phyloP scores from a whole-genome alignment of 2,888 invertebrate species.

The Hypselothyrea guttata region DNA sequence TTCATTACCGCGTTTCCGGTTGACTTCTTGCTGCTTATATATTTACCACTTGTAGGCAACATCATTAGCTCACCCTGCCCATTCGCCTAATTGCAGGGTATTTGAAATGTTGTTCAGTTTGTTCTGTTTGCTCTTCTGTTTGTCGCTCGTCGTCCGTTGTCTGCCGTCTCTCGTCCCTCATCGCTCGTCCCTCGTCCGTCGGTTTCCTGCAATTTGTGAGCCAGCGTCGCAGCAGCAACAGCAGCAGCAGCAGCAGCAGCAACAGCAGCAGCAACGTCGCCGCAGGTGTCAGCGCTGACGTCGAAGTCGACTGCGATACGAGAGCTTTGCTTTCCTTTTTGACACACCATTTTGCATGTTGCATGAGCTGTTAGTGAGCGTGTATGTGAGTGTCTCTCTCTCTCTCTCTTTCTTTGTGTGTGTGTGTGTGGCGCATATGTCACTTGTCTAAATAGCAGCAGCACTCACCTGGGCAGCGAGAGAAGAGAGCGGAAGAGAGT shows the following conservation, averaged over 20 bases:
- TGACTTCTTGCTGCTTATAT: no score
- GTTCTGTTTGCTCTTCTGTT: constrained; percentile 59
- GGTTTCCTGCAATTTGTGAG: constrained; percentile 71
- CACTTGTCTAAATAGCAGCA: constrained; percentile 73
- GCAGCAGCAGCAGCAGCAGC: constrained; percentile 20
- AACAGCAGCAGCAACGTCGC: constrained; percentile 40
- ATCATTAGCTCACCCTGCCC: no score
- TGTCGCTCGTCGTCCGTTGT: constrained; percentile 30
- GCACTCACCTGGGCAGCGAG: constrained; percentile 47
- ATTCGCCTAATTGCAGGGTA: constrained; percentile 20
- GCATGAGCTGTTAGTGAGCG: constrained; percentile 36
- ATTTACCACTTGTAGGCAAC: background rate
- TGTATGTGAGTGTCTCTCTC: constrained; percentile 7
- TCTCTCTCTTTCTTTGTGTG: constrained; percentile 11
- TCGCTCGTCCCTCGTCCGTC: constrained; percentile 42
- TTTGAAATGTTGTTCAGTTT: constrained; percentile 55
- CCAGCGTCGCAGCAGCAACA: constrained; percentile 36
- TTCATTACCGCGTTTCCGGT: no score
- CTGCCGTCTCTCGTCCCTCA: constrained; percentile 24
- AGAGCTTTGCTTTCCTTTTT: constrained; percentile 55
- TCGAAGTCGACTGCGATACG: constrained; percentile 17
- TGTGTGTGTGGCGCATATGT: constrained; percentile 56
- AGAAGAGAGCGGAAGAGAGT: constrained; percentile 9
- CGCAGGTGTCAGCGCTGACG: constrained; percentile 1
- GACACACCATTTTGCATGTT: constrained; percentile 73